phyloP scores from a whole-genome alignment of 2,797 vertebrate species.

The Centroberyx gerrardi region DNA sequence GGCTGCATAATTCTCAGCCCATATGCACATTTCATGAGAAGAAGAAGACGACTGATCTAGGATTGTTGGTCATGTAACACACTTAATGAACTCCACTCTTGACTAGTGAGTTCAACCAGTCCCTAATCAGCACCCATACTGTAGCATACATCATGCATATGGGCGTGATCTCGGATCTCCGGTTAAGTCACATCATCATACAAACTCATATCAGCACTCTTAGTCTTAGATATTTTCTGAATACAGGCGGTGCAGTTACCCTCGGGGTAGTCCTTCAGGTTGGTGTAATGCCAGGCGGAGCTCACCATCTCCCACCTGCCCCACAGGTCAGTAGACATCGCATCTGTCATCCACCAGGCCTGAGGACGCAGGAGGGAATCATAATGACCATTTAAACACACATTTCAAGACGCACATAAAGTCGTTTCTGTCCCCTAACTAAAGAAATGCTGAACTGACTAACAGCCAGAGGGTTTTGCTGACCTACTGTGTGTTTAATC shows the following conservation, averaged over 20 bases:
- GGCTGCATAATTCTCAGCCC: too few relatives aligned
- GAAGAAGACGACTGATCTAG: neutral
- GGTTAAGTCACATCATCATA: conserved; percentile 3
- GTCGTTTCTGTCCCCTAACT: neutral
- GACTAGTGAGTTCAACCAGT: neutral
- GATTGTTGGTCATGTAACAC: neutral
- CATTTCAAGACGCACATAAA: neutral
- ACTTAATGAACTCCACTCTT: neutral
- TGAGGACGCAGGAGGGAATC: conserved; percentile 45
- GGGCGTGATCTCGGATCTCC: neutral
- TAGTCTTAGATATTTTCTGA: neutral
- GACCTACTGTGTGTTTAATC: too few relatives aligned
- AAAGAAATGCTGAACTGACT: neutral
- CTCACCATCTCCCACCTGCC: conserved; percentile 75
- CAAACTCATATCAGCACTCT: neutral
- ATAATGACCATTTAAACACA: conserved; percentile 7
- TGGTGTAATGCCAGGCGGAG: conserved; percentile 78
- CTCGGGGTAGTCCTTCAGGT: conserved; percentile 69
- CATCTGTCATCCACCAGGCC: conserved; percentile 85
- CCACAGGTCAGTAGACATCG: conserved; percentile 84
- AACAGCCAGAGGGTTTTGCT: too few relatives aligned
- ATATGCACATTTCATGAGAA: too few relatives aligned
- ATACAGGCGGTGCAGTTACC: conserved; percentile 62
- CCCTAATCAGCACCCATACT: neutral
- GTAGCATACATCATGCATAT: neutral